A percentile compares a stretch with the other conserved stretches of the same genome.
phyloP scores from a whole-genome alignment of 2,797 vertebrate species.

The Lophotriccus pileatus region DNA sequence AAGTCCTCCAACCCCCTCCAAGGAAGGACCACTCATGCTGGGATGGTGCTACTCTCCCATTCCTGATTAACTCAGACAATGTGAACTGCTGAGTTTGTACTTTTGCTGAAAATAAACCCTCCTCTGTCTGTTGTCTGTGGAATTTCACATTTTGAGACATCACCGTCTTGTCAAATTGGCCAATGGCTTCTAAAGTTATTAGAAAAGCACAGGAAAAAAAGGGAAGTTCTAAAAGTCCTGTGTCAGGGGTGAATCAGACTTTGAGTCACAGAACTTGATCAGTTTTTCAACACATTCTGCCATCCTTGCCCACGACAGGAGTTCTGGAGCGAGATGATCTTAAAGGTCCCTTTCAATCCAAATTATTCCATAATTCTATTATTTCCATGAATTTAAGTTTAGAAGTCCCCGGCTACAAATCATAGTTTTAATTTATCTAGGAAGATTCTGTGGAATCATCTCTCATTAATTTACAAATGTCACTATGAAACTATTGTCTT shows the following conservation, averaged over 20 bases:
- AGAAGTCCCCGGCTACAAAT: not conserved
- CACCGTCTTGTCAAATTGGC: not conserved
- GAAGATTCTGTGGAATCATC: not conserved
- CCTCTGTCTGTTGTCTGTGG: not conserved
- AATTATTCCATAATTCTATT: not conserved
- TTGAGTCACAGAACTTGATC: not conserved
- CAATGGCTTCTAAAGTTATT: not conserved
- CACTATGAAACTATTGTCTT: not conserved
- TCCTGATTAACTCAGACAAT: not conserved
- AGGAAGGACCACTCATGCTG: accelerated
- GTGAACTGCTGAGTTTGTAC: not conserved
- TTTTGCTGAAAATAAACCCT: not conserved
- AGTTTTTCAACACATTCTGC: not conserved
- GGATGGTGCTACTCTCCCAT: not conserved
- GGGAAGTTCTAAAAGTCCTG: not conserved
- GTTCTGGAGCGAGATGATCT: not conserved
- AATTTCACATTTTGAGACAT: not conserved
- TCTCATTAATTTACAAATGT: not conserved
- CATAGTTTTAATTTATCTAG: not conserved
- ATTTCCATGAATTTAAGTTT: not conserved
- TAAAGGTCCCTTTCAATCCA: not conserved
- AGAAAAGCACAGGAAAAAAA: not conserved
- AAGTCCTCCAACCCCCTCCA: not conserved
- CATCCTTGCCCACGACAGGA: not conserved
- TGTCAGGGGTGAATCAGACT: not conserved